Percentiles rank a stretch among this genome's conserved stretches.
phyloP scores from a whole-genome alignment of 2,113 vertebrate genomes.

The Petrocephalus zakoni region DNA sequence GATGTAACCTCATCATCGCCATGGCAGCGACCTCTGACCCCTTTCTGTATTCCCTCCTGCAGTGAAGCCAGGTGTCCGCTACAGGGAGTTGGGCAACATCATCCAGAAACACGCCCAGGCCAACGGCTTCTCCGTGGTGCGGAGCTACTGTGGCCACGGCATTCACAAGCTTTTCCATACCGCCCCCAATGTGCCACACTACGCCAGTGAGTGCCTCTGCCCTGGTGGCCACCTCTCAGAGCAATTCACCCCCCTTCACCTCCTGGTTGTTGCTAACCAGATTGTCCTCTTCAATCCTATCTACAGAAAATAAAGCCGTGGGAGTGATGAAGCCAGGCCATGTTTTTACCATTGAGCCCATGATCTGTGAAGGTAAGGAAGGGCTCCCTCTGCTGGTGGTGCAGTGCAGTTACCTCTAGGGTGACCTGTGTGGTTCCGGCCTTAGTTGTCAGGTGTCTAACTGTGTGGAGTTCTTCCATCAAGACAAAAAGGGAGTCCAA shows the following conservation, averaged over 20 bases:
- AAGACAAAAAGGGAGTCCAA: background rate
- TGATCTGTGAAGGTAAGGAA: constrained; percentile 96
- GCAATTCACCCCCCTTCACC: background rate
- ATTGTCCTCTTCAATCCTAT: background rate
- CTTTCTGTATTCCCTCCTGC: constrained; percentile 33
- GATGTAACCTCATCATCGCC: background rate
- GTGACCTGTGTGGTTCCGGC: background rate
- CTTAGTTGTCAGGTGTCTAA: background rate
- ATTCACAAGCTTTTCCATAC: constrained; percentile 98
- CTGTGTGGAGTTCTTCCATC: background rate
- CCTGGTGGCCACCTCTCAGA: background rate
- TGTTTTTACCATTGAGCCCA: constrained; percentile 96
- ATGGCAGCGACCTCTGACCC: background rate
- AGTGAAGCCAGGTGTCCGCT: constrained; percentile 95
- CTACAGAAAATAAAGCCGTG: constrained; percentile 96
- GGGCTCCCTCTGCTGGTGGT: background rate
- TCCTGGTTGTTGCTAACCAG: background rate
- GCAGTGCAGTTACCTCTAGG: background rate
- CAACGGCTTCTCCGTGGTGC: constrained; percentile 91
- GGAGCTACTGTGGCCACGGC: constrained; percentile 96
- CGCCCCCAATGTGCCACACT: constrained; percentile 90
- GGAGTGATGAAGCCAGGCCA: constrained; percentile 98
- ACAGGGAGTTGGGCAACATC: constrained; percentile 93
- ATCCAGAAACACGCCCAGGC: constrained; percentile 98
- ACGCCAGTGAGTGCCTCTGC: constrained; percentile 72